Percentiles rank a stretch among this genome's conserved stretches.
Conservation (phyloP, 2,797 vertebrate genomes). For the Trachurus trachurus region DNA sequence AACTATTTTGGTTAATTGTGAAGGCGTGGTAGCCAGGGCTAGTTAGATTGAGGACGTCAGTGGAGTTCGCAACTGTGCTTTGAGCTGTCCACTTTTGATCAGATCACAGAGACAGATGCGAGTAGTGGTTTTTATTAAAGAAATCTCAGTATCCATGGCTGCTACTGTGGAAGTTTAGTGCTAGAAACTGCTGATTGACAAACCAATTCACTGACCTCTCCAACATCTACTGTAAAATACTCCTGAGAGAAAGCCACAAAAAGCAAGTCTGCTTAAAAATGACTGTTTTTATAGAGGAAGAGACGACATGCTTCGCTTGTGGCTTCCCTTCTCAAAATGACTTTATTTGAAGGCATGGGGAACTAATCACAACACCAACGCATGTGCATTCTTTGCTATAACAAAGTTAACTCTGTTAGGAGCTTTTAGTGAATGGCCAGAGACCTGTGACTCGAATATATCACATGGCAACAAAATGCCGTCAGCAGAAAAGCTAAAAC, state of each 20-base stretch:
- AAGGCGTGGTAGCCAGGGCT: too few relatives aligned
- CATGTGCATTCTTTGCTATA: conserved; percentile 34
- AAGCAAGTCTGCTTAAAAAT: conserved; percentile 19
- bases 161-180: neutral
- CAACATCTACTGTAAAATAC: neutral
- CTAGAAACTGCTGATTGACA: neutral
- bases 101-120: too few relatives aligned
- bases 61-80: too few relatives aligned
- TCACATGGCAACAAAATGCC: neutral
- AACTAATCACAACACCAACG: conserved; percentile 30
- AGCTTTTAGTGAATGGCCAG: conserved; percentile 10
- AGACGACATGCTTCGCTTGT: neutral
- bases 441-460: conserved; percentile 13
- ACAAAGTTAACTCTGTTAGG: conserved; percentile 26
- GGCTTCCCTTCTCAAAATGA: neutral
- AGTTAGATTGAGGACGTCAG: too few relatives aligned
- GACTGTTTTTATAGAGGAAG: neutral
- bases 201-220: neutral
- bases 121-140: neutral
- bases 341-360: conserved; percentile 41
- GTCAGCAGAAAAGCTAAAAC: conserved; percentile 2
- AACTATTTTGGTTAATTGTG: too few relatives aligned
- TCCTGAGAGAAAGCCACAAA: neutral
- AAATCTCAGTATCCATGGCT: neutral
- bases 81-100: too few relatives aligned